phyloP scores from a whole-genome alignment of 2,797 vertebrate genomes.

The Amphiprion clarkii region DNA sequence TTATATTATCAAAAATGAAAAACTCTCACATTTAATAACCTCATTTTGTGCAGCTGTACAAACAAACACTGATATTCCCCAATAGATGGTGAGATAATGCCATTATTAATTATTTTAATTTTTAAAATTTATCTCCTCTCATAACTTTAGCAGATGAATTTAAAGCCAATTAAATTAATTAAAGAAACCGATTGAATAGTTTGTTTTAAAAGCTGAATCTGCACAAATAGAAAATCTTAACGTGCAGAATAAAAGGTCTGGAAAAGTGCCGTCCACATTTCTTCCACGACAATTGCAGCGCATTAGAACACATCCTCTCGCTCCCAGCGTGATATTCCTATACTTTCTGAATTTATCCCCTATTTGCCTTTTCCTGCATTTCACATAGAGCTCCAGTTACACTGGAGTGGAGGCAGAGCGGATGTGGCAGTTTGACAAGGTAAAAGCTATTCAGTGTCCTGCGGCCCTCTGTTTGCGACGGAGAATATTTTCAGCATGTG shows the following conservation, averaged over 20 bases:
- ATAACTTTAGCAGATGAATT: not conserved
- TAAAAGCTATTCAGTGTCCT: conserved; percentile 64
- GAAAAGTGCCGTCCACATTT: conserved; percentile 30
- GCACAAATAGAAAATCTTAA: conserved; percentile 6
- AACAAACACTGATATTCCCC: not conserved
- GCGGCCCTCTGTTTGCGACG: conserved; percentile 42
- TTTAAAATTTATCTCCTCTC: not conserved
- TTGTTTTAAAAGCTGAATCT: not conserved
- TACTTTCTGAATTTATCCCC: conserved; percentile 47
- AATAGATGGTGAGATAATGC: not conserved
- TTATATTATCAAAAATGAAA: too few relatives aligned
- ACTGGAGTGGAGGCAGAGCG: conserved; percentile 45
- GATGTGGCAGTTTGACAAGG: conserved; percentile 70
- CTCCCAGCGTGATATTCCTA: conserved; percentile 32
- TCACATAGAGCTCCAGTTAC: conserved; percentile 68
- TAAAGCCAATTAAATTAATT: not conserved
- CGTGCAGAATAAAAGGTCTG: not conserved
- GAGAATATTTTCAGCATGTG: conserved; percentile 60
- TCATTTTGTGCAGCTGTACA: not conserved
- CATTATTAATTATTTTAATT: not conserved
- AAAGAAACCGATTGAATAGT: not conserved
- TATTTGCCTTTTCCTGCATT: conserved; percentile 50
- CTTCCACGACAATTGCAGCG: not conserved
- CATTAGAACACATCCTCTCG: conserved; percentile 11
- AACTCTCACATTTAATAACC: not conserved